Conservation (phyloP, 2,888 invertebrate species). For the Drosophila yooni region DNA sequence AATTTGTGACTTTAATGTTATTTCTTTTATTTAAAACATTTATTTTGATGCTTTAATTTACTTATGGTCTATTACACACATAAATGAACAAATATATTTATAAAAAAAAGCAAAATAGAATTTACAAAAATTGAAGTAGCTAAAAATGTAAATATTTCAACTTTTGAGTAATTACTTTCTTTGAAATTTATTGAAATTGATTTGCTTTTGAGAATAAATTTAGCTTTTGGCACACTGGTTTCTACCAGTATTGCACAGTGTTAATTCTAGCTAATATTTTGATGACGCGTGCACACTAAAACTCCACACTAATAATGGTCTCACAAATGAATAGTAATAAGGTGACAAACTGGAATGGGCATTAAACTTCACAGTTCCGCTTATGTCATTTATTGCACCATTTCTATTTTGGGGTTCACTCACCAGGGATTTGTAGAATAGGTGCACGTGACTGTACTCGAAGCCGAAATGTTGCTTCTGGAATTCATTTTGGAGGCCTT, state of each 20-base stretch:
- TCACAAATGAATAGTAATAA: slow-evolving; percentile 1
- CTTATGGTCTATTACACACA: not conserved
- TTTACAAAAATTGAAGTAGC: too few relatives aligned
- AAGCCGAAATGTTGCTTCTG: slow-evolving; percentile 82
- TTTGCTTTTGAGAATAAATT: slow-evolving; percentile 18
- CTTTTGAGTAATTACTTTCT: not conserved
- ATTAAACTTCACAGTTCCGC: slow-evolving; percentile 1
- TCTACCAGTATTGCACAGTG: slow-evolving; percentile 5
- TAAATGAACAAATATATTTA: not conserved
- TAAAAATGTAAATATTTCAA: not conserved
- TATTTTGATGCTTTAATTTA: not conserved
- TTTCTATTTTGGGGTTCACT: slow-evolving; percentile 24
- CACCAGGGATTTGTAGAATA: slow-evolving; percentile 84
- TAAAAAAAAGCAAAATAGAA: not conserved
- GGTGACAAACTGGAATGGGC: slow-evolving; percentile 2
- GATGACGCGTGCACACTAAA: slow-evolving; percentile 17
- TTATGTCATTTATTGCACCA: not conserved
- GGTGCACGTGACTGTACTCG: slow-evolving; percentile 76
- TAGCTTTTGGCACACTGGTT: slow-evolving; percentile 10
- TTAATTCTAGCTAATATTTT: slow-evolving; percentile 21
- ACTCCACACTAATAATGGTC: slow-evolving; percentile 26
- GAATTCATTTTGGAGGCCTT: slow-evolving; percentile 78
- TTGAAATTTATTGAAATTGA: not conserved
- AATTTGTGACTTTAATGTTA: not conserved
- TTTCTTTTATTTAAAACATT: not conserved